Evolutionary conservation across 2,888 invertebrate species (phyloP), one percentile per base, ranked within the genome.

Genomic region (Cantharis lateralis): DNA sequence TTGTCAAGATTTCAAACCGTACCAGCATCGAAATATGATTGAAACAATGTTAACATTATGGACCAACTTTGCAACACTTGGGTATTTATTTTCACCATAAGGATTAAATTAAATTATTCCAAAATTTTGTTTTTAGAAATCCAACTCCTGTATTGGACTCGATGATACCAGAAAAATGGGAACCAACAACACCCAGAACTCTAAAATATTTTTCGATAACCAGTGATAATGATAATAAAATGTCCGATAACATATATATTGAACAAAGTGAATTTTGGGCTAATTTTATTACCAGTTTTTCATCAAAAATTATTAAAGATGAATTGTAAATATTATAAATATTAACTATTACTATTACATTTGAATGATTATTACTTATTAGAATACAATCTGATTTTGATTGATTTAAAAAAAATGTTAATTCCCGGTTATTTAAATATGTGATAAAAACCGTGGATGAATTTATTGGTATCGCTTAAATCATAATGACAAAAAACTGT

Each of bases 51-150:
- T 93, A 0, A 90, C 89, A 0, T 85, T 95, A 62, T 96, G 95
- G 94, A 92, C 92, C 0, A 95, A 95, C 85, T 95, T 96, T 84
- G 95, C 95, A 0, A 91, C 89, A 70, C 90, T 90, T 70, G 93
- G 94, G 95, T 95, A 77, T 0, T n/a, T n/a, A n/a, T n/a, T n/a
- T 15, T 28, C 2, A 70, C 1, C 4, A 16, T 32, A 1, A 32
- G 5, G 1, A 13, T n/a, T 1, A 4, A 32, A 66, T 26, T 9
- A 24, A 24, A 24, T 24, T 24, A 10, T 48, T 10, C 11, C 15
- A 13, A 24, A 26, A 32, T 13, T n/a, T 64, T 1, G 3, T n/a
- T 75, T 74, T 77, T 68, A 68, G 95, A 70, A 91, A 94, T 86
- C 95, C 95, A 0, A 94, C 91, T 13, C 89, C 93, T 0, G 87